Evolutionary conservation across 2,888 invertebrate species (phyloP).

Genomic region (Dasypolia templi): DNA sequence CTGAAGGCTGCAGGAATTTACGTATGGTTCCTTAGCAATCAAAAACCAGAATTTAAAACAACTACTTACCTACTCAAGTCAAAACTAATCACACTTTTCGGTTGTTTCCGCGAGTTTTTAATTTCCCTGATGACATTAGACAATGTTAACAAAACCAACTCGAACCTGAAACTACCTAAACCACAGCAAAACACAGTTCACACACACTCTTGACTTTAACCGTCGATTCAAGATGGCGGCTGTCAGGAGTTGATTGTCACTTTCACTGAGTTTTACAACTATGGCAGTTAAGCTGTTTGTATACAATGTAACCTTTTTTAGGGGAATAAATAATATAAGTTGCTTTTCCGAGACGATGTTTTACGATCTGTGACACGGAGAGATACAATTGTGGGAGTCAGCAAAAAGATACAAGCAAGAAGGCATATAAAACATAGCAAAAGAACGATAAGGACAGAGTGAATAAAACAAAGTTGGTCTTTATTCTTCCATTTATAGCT

Average conservation of each 20-base stretch:
- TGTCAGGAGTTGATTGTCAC: conserved; percentile 7
- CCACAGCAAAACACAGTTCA: background rate
- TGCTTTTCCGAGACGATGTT: conserved; percentile 20
- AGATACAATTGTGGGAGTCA: conserved; percentile 18
- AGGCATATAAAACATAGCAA: background rate
- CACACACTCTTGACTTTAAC: background rate
- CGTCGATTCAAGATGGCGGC: conserved; percentile 32
- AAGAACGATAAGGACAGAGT: background rate
- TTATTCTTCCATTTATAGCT: background rate
- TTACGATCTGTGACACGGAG: conserved; percentile 32
- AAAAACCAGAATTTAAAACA: background rate
- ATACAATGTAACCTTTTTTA: conserved; percentile 33
- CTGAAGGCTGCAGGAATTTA: too few relatives aligned
- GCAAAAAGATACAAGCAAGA: conserved; percentile 5
- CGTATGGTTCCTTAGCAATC: background rate
- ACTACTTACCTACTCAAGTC: background rate
- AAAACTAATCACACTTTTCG: too few relatives aligned
- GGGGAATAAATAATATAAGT: conserved; percentile 14
- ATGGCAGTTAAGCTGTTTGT: background rate
- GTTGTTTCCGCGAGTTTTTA: background rate
- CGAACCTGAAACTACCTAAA: background rate
- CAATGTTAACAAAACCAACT: background rate
- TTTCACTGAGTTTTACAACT: conserved; percentile 27
- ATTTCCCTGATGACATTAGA: background rate
- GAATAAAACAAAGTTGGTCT: background rate